Percentiles rank a stretch among this genome's conserved stretches.
Evolutionary conservation across 2,888 invertebrate genomes (phyloP).

Genomic region (Noctua janthe): DNA sequence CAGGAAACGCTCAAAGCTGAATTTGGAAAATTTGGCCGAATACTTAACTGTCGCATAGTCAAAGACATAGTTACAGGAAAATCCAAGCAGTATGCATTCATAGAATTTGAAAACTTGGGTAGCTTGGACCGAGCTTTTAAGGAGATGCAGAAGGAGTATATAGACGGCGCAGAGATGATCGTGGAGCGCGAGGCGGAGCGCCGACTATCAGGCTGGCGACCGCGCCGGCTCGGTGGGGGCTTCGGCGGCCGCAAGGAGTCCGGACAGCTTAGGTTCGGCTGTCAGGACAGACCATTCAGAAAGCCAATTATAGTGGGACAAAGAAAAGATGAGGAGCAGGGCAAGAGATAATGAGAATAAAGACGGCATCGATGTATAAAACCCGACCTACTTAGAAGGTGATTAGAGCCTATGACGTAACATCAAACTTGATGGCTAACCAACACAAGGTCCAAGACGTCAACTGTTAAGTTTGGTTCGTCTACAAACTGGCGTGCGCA

Average conservation of each 20-base stretch:
- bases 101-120: slow-evolving; percentile 93
- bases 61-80: slow-evolving; percentile 95
- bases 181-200: slow-evolving; percentile 94
- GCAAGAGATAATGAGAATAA: slow-evolving; percentile 20
- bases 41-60: slow-evolving; percentile 92
- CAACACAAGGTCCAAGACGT: not conserved
- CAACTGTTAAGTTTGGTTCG: not conserved
- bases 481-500: not conserved
- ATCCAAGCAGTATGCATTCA: slow-evolving; percentile 95
- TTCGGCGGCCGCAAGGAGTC: slow-evolving; percentile 96
- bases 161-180: slow-evolving; percentile 93
- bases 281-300: slow-evolving; percentile 94
- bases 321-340: slow-evolving; percentile 42
- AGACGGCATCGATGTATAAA: not conserved
- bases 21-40: slow-evolving; percentile 92
- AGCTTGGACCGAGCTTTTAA: slow-evolving; percentile 92
- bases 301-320: slow-evolving; percentile 87
- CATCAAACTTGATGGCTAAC: not conserved
- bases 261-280: slow-evolving; percentile 96
- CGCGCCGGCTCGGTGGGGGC: slow-evolving; percentile 96
- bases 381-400: not conserved
- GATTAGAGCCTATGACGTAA: not conserved
- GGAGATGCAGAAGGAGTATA: slow-evolving; percentile 89
- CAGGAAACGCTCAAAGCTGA: slow-evolving; percentile 89
- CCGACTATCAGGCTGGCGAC: slow-evolving; percentile 94